Percentiles rank a stretch among this genome's conserved stretches.
Conservation (phyloP, 2,113 vertebrate genomes). For the Anarrhichthys ocellatus region DNA sequence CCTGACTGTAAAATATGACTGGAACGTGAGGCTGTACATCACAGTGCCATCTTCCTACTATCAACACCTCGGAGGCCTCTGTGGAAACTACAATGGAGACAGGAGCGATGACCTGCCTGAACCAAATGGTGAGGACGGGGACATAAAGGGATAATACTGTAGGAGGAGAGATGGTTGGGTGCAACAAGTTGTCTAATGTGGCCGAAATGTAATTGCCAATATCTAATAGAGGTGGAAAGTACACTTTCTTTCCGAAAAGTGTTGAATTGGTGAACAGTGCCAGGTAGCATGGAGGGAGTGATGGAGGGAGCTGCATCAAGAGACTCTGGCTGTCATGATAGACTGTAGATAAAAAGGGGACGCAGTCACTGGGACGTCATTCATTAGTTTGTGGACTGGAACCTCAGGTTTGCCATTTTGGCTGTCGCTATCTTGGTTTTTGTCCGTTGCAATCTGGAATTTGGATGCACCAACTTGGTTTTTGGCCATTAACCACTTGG, state of each 20-base stretch:
- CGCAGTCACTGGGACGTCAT: no score
- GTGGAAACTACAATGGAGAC: conserved; percentile 59
- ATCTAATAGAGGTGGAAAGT: not conserved
- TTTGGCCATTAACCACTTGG: no score
- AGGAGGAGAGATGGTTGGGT: not conserved
- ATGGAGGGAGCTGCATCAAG: not conserved
- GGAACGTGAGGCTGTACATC: conserved; percentile 46
- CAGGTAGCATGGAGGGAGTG: not conserved
- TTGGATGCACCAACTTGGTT: no score
- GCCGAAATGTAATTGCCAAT: not conserved
- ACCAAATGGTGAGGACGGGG: conserved; percentile 7
- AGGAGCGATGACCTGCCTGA: conserved; percentile 31
- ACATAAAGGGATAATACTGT: not conserved
- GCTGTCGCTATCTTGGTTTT: no score
- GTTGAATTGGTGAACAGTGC: not conserved
- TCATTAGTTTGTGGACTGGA: no score
- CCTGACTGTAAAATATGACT: conserved; percentile 41
- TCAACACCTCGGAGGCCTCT: conserved; percentile 41
- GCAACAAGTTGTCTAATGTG: not conserved
- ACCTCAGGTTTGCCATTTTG: no score
- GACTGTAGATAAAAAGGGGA: no score
- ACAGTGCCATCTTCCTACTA: conserved; percentile 50
- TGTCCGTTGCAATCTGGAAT: no score
- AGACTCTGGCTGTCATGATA: not conserved
- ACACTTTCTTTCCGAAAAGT: not conserved